Evolutionary conservation across 2,888 invertebrate genomes (phyloP), one percentile per base, ranked within the genome.

Genomic region (Hyposoter didymator): DNA sequence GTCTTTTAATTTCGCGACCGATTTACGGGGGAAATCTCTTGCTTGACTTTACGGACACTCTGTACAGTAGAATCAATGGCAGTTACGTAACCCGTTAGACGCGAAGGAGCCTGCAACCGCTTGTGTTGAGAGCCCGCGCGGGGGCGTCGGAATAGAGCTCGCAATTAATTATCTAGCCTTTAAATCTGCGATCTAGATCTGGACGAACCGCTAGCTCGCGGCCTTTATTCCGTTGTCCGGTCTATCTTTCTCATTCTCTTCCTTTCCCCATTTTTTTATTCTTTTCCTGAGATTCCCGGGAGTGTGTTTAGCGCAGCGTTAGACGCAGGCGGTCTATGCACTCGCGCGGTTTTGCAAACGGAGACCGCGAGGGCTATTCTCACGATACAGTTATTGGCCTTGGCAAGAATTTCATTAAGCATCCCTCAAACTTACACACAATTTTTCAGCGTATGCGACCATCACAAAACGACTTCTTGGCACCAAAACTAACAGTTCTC

Each of bases 131-230:
- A 69, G 70, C 43, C 73, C 55, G 52, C 32, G 35, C 78, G 82
- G 84, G 82, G 82, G 84, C 84, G 84, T 85, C 32, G 78, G 74
- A 47, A 78, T 82, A 86, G 76, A 86, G 83, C 76, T 39, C 75
- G 82, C 83, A 87, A 88, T 88, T 87, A 88, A 88, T 88, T 87
- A 86, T 86, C 84, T 82, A 69, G 82, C 59, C 78, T 83, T 90
- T 89, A 89, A 90, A 92, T 92, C 91, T 92, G 87, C 89, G 90
- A 92, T 92, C 92, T 90, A 92, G 91, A 92, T 92, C 91, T 90
- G 88, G 89, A 87, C 87, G 89, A 91, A 92, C 92, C 92, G 92
- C 91, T 92, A 91, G 89, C 85, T 90, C 87, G 88, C 89, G 87
- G 88, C 89, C 88, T 87, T 89, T 90, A 90, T 91, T 91, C 91